These are phyloP conservation scores for Tetheella fluctuosa DNA, from an alignment of 2,888 invertebrate genomes.

Conservation along the genomic window DNA sequence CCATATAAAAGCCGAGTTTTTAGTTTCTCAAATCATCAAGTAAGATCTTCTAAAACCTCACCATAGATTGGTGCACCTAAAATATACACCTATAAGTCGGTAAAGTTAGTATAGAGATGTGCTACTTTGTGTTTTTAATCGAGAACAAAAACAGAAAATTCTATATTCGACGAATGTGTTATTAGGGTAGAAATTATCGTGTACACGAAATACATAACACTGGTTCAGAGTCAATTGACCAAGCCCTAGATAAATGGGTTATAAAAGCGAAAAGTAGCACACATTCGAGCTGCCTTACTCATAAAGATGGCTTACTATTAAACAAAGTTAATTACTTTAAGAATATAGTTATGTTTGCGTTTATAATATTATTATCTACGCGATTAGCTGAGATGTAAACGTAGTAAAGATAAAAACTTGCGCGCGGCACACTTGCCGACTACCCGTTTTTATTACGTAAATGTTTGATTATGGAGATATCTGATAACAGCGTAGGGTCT, in stretches of 20 bases:
- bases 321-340: conserved; percentile 45
- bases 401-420: conserved; percentile 56
- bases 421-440: conserved; percentile 34
- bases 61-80: no score
- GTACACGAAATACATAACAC: no score
- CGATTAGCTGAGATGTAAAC: conserved; percentile 53
- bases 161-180: no score
- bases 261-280: neutral
- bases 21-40: no score
- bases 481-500: conserved; percentile 7
- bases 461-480: conserved; percentile 6
- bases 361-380: conserved; percentile 42
- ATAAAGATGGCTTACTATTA: conserved; percentile 19
- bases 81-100: no score
- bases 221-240: neutral
- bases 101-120: no score
- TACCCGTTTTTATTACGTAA: conserved; percentile 51
- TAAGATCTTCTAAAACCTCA: no score
- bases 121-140: no score
- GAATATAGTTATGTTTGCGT: conserved; percentile 48
- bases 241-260: neutral
- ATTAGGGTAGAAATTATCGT: no score
- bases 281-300: conserved; percentile 9
- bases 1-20: no score
- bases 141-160: no score